phyloP scores from a whole-genome alignment of 2,888 invertebrate genomes.

The Anagyrus pseudococci region DNA sequence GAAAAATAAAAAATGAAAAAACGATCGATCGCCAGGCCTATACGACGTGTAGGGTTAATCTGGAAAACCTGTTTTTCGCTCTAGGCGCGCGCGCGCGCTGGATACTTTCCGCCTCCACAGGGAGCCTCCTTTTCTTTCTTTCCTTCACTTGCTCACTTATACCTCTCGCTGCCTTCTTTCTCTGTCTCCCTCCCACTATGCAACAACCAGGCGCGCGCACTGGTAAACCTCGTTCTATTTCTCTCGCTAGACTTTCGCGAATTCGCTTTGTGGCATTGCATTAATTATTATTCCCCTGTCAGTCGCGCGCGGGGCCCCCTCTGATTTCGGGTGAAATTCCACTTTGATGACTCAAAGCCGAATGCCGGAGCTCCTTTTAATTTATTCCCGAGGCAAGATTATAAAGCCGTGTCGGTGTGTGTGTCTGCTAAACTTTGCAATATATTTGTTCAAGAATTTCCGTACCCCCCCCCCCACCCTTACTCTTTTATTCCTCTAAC shows the following conservation, averaged over 20 bases:
- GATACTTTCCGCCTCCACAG: slow-evolving; percentile 53
- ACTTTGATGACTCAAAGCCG: neutral
- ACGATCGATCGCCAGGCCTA: slow-evolving; percentile 48
- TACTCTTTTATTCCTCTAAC: too few species aligned
- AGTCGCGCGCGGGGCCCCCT: too few species aligned
- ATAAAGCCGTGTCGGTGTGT: too few species aligned
- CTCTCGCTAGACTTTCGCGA: neutral
- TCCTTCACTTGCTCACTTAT: neutral
- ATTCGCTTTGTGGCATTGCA: neutral
- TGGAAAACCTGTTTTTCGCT: slow-evolving; percentile 56
- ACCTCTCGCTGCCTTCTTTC: too few species aligned
- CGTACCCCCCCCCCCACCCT: too few species aligned
- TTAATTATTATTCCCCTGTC: neutral
- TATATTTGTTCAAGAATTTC: too few species aligned
- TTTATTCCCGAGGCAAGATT: too few species aligned
- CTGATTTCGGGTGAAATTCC: neutral
- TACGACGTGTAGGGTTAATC: slow-evolving; percentile 52
- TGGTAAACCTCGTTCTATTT: too few species aligned
- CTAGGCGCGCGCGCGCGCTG: slow-evolving; percentile 43
- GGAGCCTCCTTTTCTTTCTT: slow-evolving; percentile 46
- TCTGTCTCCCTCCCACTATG: too few species aligned
- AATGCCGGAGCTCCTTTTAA: neutral
- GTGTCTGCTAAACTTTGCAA: too few species aligned
- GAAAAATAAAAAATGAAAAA: slow-evolving; percentile 50
- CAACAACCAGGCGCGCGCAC: too few species aligned